Base-by-base conservation (phyloP, 2,797 vertebrate genomes). In the Centroberyx gerrardi region DNA sequence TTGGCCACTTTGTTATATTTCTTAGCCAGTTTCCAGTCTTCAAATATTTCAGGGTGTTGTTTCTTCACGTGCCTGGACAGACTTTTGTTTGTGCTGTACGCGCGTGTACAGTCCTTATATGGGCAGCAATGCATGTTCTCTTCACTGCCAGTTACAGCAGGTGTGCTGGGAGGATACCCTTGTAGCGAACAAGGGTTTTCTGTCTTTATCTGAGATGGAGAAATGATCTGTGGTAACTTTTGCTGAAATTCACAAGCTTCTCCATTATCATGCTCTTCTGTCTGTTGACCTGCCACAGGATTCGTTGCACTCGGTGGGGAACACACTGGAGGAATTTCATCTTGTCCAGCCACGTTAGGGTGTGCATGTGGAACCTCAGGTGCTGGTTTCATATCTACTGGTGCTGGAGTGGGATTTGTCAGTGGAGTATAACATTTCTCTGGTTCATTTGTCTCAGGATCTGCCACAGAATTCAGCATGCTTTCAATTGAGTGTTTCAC, bases 21-120 rank as follows among this genome's bases (percentile, higher is more conserved):
- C 77, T 96, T 96, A 28, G 98, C 96, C 81, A 97, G 91, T 92
- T 99, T 99, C 96, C 98, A 98, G 81, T 96, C 95, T 78, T 97
- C 96, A 38, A 99, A 99, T 74, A 98, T 97, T 85, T 99, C 97
- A 17, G 98, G 97, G 80, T 99, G 98, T 42, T 96, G 96, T 74
- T 98, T 97, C 91, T 99, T 99, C 90, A 99, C 98, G 62, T 99
- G 98, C 82, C 99, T 96, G 14, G 97, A 98, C 84, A 99, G 96
- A 93, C 98, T 99, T 89, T 99, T 98, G 60, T 97, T 97, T 3
- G 98, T 99, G 89, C 98, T 99, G 80, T 99, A 99, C 0, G 96
- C 96, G 82, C 98, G 94, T 64, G 97, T 97, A 83, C 98, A 99
- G 2, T 96, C 96, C 66, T 96, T 97, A 53, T 96, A 96, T 18